These are phyloP conservation scores for Miniopterus natalensis DNA, from an alignment of 2,113 vertebrate species.

Conservation along the genomic window DNA sequence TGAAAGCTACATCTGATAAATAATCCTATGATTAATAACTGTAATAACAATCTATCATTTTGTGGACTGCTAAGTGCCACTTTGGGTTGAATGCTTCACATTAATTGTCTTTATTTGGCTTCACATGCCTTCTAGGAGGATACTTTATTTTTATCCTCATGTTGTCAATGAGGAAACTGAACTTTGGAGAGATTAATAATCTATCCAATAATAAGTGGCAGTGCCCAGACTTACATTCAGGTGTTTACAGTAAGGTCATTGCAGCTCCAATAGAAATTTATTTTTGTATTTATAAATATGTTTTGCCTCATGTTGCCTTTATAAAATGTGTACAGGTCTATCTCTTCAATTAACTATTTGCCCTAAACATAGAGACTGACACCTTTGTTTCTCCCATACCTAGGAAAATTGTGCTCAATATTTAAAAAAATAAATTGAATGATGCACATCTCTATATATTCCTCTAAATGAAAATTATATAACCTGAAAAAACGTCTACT, in stretches of 20 bases:
- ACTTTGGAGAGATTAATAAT: background rate
- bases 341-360: background rate
- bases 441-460: background rate
- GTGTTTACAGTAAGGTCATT: background rate
- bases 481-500: background rate
- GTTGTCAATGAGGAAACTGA: background rate
- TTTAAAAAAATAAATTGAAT: background rate
- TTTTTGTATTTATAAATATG: background rate
- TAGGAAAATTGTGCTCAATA: background rate
- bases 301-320: background rate
- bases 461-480: background rate
- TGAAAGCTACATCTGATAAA: background rate
- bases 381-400: background rate
- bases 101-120: background rate
- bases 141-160: background rate
- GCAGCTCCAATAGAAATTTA: background rate
- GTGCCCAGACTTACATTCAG: background rate
- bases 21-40: background rate
- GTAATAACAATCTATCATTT: background rate
- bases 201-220: background rate
- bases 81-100: background rate
- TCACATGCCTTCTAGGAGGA: background rate
- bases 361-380: background rate
- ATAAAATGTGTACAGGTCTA: background rate
- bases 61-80: background rate